Conservation (phyloP, 2,113 vertebrate species). For the Otis tarda region DNA sequence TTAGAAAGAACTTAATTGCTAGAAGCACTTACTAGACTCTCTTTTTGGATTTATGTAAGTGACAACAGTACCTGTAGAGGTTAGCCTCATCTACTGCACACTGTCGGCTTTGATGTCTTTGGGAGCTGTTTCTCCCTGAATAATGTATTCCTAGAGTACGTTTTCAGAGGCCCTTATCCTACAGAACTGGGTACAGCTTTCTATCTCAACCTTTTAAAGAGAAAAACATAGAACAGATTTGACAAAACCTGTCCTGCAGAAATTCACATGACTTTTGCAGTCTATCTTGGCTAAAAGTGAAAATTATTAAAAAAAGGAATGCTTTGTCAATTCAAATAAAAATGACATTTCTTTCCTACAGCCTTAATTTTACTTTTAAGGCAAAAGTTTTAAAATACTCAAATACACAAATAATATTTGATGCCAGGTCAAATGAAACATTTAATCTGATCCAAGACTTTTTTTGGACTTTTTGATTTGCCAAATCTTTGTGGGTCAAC, state of each 20-base stretch:
- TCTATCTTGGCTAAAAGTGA: background rate
- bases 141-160: background rate
- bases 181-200: background rate
- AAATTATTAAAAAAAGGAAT: background rate
- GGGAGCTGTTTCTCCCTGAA: background rate
- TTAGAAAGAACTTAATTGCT: background rate
- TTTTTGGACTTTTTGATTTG: background rate
- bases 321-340: background rate
- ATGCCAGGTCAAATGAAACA: background rate
- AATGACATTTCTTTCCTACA: background rate
- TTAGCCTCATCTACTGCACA: background rate
- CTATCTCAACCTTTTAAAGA: background rate
- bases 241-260: background rate
- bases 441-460: background rate
- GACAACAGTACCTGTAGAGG: background rate
- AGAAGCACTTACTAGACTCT: background rate
- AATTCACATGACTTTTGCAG: background rate
- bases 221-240: background rate
- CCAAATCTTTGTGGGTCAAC: background rate
- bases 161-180: background rate
- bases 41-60: background rate
- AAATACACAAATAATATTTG: background rate
- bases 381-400: background rate
- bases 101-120: background rate
- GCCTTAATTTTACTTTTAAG: background rate